phyloP scores from a whole-genome alignment of 1,140 invertebrate species.

The Ceratina calcarata region DNA sequence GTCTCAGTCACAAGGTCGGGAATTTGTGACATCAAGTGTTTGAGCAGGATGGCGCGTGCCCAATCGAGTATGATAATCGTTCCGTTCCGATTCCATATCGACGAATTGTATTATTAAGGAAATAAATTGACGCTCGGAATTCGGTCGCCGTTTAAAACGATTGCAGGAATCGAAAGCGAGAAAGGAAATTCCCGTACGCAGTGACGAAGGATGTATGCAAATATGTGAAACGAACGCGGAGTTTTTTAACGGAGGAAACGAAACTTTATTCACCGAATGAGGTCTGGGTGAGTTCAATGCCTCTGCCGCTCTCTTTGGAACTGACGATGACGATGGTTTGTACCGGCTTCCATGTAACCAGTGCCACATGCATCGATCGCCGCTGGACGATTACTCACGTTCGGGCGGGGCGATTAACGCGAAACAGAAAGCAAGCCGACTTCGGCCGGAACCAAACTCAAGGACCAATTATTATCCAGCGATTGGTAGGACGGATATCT shows the following conservation, averaged over 20 bases:
- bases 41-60: background rate
- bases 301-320: constrained; percentile 55
- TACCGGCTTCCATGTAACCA: constrained; percentile 20
- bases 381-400: constrained; percentile 54
- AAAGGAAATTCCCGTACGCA: too few relatives aligned
- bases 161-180: too few relatives aligned
- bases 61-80: background rate
- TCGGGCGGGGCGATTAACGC: constrained; percentile 47
- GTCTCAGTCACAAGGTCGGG: constrained; percentile 16
- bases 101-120: too few relatives aligned
- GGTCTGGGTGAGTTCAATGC: constrained; percentile 53
- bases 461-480: constrained; percentile 54
- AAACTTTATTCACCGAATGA: constrained; percentile 43
- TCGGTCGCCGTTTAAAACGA: too few relatives aligned
- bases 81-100: background rate
- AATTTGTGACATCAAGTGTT: constrained; percentile 33
- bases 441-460: constrained; percentile 58
- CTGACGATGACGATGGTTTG: constrained; percentile 5
- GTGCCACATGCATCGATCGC: constrained; percentile 48
- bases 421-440: constrained; percentile 62
- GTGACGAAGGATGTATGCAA: too few relatives aligned
- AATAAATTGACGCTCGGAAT: too few relatives aligned
- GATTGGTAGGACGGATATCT: constrained; percentile 43
- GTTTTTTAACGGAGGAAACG: constrained; percentile 46
- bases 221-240: background rate